Evolutionary conservation across 2,888 invertebrate genomes (phyloP), one percentile per base, ranked within the genome.

Genomic region (Pollenia griseotomentosa): DNA sequence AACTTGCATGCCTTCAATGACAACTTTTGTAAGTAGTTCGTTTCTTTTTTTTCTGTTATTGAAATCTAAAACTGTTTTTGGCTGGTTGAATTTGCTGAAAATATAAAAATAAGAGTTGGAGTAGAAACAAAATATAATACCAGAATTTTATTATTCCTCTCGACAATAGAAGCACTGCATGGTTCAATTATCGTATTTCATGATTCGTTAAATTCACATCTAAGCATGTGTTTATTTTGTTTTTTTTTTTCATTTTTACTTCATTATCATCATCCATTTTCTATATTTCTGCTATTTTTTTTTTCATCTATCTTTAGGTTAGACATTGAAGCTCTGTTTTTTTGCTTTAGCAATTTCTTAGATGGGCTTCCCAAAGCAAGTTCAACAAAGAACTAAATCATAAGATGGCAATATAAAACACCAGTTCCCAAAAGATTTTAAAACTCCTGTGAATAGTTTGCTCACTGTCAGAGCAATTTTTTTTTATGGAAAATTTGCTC

Each of bases 171-270:
- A 83, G 42, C 83, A 71, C 84, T 92, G 92, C 91, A 92, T 92
- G 92, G 91, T 92, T 92, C 92, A 92, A 91, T 92, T 92, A 92
- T 92, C 91, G 91, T 91, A 92, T 92, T 92, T 92, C 92, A 92
- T 91, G 91, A 92, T 92, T 92, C 92, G 92, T 92, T 92, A 92
- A 91, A 91, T 91, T 92, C 91, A 90, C 91, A 92, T 92, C 89
- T 90, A 63, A 80, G 42, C 63, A 79, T 80, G 40, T 75, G 40
- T 85, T 74, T 68, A 53, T 55, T 53, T 33, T 80, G 2, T 14
- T 42, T 55, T 16, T 59, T 66, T 51, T 51, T 10, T 42, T 6
- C 33, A 6, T 40, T n/a, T 33, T 33, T 40, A n/a, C 33, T 73
- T 59, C 61, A 23, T 33, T 33, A 33, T 63, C 48, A 33, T 66